These are phyloP conservation scores for Pammene fasciana DNA, from an alignment of 2,888 invertebrate genomes.

Conservation along the genomic window DNA sequence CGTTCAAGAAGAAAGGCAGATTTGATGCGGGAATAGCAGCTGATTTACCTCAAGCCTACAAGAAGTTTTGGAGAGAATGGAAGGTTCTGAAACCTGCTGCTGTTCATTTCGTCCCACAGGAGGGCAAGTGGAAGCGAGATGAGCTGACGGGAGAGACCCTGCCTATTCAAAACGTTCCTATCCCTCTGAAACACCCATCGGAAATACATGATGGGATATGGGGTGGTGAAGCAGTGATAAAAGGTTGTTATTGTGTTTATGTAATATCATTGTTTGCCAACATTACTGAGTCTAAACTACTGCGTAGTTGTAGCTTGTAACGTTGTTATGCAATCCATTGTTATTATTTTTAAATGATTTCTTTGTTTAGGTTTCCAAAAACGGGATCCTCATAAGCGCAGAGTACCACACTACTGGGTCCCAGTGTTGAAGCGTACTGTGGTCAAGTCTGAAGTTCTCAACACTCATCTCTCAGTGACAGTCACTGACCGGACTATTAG, in stretches of 20 bases:
- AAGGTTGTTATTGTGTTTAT: conserved; percentile 75
- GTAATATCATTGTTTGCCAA: conserved; percentile 40
- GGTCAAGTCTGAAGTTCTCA: conserved; percentile 94
- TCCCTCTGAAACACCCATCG: conserved; percentile 90
- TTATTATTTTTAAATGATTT: conserved; percentile 24
- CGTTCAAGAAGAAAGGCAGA: conserved; percentile 77
- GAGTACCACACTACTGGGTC: conserved; percentile 94
- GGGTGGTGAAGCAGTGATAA: conserved; percentile 97
- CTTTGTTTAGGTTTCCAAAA: conserved; percentile 85
- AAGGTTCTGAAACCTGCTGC: conserved; percentile 85
- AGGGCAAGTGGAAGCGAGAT: conserved; percentile 88
- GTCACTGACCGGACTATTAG: conserved; percentile 93
- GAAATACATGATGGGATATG: conserved; percentile 94
- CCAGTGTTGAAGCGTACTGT: conserved; percentile 91
- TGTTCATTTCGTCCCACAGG: conserved; percentile 88
- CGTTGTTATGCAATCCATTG: neutral
- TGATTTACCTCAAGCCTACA: conserved; percentile 90
- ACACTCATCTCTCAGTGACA: conserved; percentile 91
- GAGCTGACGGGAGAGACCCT: conserved; percentile 88
- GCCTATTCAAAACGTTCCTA: conserved; percentile 89
- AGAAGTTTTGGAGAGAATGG: conserved; percentile 95
- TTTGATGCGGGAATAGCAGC: conserved; percentile 87
- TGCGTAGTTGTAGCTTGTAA: conserved; percentile 23
- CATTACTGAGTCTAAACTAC: conserved; percentile 3
- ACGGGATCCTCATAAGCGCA: conserved; percentile 80